phyloP scores from a whole-genome alignment of 2,888 invertebrate genomes.

The Xanthorhoe spadicearia region DNA sequence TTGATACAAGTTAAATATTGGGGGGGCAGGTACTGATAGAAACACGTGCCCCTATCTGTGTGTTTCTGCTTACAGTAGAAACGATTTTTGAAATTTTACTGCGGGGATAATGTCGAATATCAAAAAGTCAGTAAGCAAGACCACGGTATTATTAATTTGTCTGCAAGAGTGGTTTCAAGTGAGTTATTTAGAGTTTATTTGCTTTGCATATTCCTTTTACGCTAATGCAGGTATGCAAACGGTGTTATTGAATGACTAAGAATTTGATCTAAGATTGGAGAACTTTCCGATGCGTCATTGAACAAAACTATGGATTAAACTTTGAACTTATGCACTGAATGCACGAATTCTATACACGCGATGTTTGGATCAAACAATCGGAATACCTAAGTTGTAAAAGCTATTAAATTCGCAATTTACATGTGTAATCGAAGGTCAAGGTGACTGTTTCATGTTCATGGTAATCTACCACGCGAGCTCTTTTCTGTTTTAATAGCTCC shows the following conservation, averaged over 20 bases:
- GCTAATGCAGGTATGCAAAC: background rate
- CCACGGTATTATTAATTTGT: too few species aligned
- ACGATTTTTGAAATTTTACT: too few species aligned
- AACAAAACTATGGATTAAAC: conserved; percentile 14
- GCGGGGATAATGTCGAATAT: too few species aligned
- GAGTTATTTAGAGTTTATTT: too few species aligned
- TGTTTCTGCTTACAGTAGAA: too few species aligned
- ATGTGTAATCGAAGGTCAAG: conserved; percentile 21
- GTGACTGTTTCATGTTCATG: background rate
- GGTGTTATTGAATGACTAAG: background rate
- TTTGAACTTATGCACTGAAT: conserved; percentile 30
- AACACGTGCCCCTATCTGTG: too few species aligned
- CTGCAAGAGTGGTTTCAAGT: too few species aligned
- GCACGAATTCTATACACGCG: conserved; percentile 30
- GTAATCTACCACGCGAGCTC: background rate
- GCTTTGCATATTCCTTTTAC: too few species aligned
- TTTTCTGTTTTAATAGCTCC: background rate
- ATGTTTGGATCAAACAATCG: conserved; percentile 10
- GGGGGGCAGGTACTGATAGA: too few species aligned
- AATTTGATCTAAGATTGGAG: background rate
- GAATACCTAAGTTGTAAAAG: background rate
- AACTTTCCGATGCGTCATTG: conserved; percentile 10
- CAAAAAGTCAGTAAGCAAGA: too few species aligned
- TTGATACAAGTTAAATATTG: too few species aligned
- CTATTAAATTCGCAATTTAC: conserved; percentile 16